phyloP scores from a whole-genome alignment of 2,113 vertebrate species.

The Oenanthe oenanthe region DNA sequence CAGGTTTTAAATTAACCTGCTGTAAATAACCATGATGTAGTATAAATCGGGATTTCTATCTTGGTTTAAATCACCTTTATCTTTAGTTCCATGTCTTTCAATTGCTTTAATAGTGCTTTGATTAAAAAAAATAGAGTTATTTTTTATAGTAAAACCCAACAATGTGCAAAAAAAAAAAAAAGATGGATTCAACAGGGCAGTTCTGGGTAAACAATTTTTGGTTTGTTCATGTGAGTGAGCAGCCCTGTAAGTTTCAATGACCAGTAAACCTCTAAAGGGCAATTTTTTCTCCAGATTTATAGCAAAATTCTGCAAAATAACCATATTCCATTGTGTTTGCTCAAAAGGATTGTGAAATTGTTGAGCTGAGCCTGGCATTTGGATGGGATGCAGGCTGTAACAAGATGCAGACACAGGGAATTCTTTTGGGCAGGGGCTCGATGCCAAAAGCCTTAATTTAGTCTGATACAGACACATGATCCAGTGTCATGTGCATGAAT shows the following conservation, averaged over 20 bases:
- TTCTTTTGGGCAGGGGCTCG: not conserved
- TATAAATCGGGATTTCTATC: not conserved
- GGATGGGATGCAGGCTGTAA: not conserved
- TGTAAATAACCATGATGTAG: not conserved
- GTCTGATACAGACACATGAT: not conserved
- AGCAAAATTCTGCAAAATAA: not conserved
- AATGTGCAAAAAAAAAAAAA: not conserved
- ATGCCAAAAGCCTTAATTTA: not conserved
- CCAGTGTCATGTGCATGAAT: not conserved
- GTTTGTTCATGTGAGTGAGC: not conserved
- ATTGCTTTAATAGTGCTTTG: not conserved
- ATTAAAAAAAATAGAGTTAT: not conserved
- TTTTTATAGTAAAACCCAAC: not conserved
- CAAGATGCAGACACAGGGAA: not conserved
- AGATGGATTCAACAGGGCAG: not conserved
- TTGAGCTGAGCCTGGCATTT: not conserved
- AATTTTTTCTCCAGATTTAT: not conserved
- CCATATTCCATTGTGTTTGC: not conserved
- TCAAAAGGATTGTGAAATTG: not conserved
- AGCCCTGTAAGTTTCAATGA: not conserved
- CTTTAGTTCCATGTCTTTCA: not conserved
- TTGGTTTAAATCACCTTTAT: not conserved
- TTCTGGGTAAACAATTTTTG: not conserved
- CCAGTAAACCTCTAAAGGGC: not conserved
- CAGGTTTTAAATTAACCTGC: not conserved